Evolutionary conservation across 1,140 invertebrate genomes (phyloP), one percentile per base, ranked within the genome.

Genomic region (Cepaea nemoralis): DNA sequence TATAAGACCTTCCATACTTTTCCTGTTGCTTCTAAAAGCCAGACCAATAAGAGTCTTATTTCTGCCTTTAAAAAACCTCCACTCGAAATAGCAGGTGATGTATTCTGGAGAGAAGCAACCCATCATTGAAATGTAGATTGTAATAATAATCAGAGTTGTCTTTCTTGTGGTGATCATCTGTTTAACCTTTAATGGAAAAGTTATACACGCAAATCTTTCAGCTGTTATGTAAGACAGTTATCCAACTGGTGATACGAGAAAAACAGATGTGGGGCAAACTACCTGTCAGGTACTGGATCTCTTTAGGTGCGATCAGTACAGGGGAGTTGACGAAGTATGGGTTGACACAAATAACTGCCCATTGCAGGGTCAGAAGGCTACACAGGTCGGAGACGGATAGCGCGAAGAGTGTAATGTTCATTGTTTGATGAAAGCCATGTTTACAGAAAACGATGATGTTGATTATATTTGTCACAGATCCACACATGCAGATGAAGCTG

Each of bases 211-310:
- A 42, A 24, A 76, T 27, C 74, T 12, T 45, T 76, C 74, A 5
- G 45, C n/a, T 48, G 74, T 76, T 16, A 76, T 59, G 31, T n/a
- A 76, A 76, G 10, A 39, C 74, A 14, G 48, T 76, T 31, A 76
- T 55, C 74, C 74, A 76, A 39, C 74, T 33, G 10, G 50, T 55
- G 42, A 76, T 76, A 8, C 74, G 45, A 12, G 31, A 24, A 42
- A 76, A 76, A n/a, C 45, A 55, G 1, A 55, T 42, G 45, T 76
- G 74, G 1, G 74, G 45, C 48, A 16, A 8, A 8, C 74, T 48
- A 8, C 33, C 45, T 35, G 74, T 76, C 6, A 76, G 33, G 22
- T 76, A 31, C n/a, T 76, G 45, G 5, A 76, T 39, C 8, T 59
- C 74, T 8, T 14, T 5, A 27, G 31, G 27, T 14, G 19, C 48